Base-by-base conservation (phyloP, 2,797 vertebrate species). In the Chrysocyon brachyurus region DNA sequence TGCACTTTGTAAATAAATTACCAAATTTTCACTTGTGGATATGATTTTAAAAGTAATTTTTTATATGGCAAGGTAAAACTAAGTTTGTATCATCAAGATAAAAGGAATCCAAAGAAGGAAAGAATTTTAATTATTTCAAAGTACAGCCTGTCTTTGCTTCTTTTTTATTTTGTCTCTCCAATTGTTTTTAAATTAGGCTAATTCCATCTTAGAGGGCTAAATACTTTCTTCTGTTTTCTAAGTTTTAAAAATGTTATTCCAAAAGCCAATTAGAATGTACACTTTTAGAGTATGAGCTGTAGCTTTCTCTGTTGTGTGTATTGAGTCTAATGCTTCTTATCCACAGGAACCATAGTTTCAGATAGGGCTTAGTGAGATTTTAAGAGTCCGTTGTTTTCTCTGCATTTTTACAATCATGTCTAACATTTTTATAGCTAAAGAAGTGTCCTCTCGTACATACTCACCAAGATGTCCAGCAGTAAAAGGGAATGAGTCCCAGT, bases 391-490 rank as follows among this genome's bases (percentile, higher is more conserved):
- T 49, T 31, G 12, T 26, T 59, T 77, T 66, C 57, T 61, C 64
- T 70, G 8, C 31, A 2, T 92, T 52, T 63, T 93, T 70, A 92
- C 22, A 94, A 8, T 17, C 70, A 4, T 83, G 12, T 90, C 82
- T 96, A 56, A 89, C 6, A 61, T 78, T 95, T 97, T 94, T 70
- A 68, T 97, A 99, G 99, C 81, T 91, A 98, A 98, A 95, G 97
- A 89, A 83, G n/a, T 95, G 14, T 89, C 91, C 6, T 54, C 77
- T 21, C 46, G 64, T 36, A 84, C 96, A 19, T 56, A 88, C 54
- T 95, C 98, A 40, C 99, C 98, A 73, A 91, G 81, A 87, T 99
- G 99, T 95, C 99, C 99, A n/a, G 93, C 97, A 84, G 87, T 97
- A 0, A 98, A 98, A 16, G 40, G 21, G 2, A 98, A 84, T 0